These are phyloP conservation scores for Aleiodes sp. DNA, from an alignment of 1,140 invertebrate genomes.

Conservation along the genomic window DNA sequence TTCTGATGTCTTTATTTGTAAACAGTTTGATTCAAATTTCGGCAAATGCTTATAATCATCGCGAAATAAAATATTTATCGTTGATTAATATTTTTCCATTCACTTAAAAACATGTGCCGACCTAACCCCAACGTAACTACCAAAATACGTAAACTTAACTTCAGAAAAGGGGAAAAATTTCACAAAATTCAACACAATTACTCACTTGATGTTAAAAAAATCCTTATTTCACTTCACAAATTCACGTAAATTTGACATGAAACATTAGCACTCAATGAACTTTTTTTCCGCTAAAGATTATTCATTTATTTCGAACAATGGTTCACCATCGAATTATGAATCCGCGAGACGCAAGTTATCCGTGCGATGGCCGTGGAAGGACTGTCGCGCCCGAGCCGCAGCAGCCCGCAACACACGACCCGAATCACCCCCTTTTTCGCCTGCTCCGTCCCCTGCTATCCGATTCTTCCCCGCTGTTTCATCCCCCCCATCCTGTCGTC, in stretches of 20 bases:
- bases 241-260: not conserved
- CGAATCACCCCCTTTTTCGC: conserved; percentile 40
- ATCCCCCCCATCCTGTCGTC: conserved; percentile 23
- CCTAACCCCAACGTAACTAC: too few relatives aligned
- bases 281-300: too few relatives aligned
- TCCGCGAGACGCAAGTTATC: conserved; percentile 47
- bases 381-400: conserved; percentile 67
- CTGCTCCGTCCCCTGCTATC: conserved; percentile 23
- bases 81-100: too few relatives aligned
- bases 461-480: conserved; percentile 3
- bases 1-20: too few relatives aligned
- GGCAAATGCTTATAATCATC: too few relatives aligned
- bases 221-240: not conserved
- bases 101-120: too few relatives aligned
- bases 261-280: too few relatives aligned
- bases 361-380: conserved; percentile 58
- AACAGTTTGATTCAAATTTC: too few relatives aligned
- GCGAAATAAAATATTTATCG: too few relatives aligned
- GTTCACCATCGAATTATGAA: not conserved
- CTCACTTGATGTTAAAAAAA: not conserved
- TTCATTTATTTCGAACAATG: not conserved
- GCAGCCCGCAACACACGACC: conserved; percentile 64
- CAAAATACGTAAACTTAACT: too few relatives aligned
- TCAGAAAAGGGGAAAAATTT: too few relatives aligned
- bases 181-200: not conserved